Evolutionary conservation across 2,888 invertebrate genomes (phyloP).

Genomic region (Pristionchus entomophagus): DNA sequence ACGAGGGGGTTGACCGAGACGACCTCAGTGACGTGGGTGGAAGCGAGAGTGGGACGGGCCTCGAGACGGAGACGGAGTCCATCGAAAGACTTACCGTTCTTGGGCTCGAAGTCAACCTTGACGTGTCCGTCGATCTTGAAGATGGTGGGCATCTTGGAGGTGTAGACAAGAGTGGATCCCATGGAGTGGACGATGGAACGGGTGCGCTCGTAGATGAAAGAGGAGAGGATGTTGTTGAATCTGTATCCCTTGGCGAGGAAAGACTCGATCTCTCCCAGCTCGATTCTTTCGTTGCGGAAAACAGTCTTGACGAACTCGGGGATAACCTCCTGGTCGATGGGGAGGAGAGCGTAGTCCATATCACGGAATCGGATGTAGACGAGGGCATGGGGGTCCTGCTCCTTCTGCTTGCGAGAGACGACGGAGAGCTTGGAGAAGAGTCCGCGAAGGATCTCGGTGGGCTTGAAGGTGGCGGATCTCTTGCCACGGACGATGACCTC

Average conservation of each 20-base stretch:
- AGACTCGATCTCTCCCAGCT: slow-evolving; percentile 48
- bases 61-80: slow-evolving; percentile 49
- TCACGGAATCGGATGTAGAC: slow-evolving; percentile 64
- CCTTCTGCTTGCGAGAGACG: slow-evolving; percentile 54
- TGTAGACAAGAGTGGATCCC: slow-evolving; percentile 64
- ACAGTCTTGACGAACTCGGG: slow-evolving; percentile 35
- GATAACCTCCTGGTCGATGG: slow-evolving; percentile 57
- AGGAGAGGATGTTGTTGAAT: slow-evolving; percentile 48
- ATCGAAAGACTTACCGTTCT: slow-evolving; percentile 52
- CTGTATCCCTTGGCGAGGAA: slow-evolving; percentile 48
- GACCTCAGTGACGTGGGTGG: slow-evolving; percentile 56
- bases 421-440: slow-evolving; percentile 63
- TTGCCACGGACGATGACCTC: slow-evolving; percentile 61
- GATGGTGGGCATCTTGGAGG: slow-evolving; percentile 59
- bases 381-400: slow-evolving; percentile 55
- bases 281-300: slow-evolving; percentile 38
- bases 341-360: slow-evolving; percentile 65
- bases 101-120: slow-evolving; percentile 45
- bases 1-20: slow-evolving; percentile 61
- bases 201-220: slow-evolving; percentile 56
- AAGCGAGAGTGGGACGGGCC: slow-evolving; percentile 44
- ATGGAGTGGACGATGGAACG: slow-evolving; percentile 62
- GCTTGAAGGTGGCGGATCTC: slow-evolving; percentile 53
- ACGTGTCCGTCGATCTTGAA: slow-evolving; percentile 45
- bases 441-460: slow-evolving; percentile 54